These are phyloP conservation scores for Oryzias sinensis DNA, from an alignment of 2,797 vertebrate genomes.

Conservation along the genomic window DNA sequence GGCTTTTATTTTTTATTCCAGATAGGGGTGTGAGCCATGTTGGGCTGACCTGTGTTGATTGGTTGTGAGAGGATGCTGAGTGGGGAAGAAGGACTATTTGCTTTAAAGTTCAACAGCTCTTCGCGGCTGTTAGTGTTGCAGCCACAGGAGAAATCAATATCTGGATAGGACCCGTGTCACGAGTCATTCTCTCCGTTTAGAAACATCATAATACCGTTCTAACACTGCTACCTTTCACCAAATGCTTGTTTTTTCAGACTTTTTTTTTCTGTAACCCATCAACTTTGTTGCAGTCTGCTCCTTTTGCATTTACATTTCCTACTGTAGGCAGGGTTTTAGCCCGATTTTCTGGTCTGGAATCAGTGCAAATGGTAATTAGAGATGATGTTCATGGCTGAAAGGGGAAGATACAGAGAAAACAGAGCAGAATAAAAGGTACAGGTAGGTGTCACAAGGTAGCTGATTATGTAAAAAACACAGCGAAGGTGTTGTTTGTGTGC, in stretches of 20 bases:
- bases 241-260: slow-evolving; percentile 53
- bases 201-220: slow-evolving; percentile 77
- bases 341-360: slow-evolving; percentile 55
- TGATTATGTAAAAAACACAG: slow-evolving; percentile 74
- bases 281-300: slow-evolving; percentile 60
- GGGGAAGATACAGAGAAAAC: slow-evolving; percentile 72
- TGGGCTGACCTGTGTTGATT: slow-evolving; percentile 67
- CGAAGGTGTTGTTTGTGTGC: slow-evolving; percentile 54
- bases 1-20: slow-evolving; percentile 56
- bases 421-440: slow-evolving; percentile 73
- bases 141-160: slow-evolving; percentile 72
- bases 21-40: slow-evolving; percentile 70
- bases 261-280: slow-evolving; percentile 39
- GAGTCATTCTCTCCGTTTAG: slow-evolving; percentile 78
- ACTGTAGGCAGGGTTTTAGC: slow-evolving; percentile 67
- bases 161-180: slow-evolving; percentile 75
- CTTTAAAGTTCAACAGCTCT: slow-evolving; percentile 81
- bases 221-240: slow-evolving; percentile 64
- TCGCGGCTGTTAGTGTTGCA: slow-evolving; percentile 73
- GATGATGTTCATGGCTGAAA: slow-evolving; percentile 75
- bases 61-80: slow-evolving; percentile 67
- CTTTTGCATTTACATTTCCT: slow-evolving; percentile 58
- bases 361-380: slow-evolving; percentile 77
- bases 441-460: slow-evolving; percentile 77
- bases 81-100: slow-evolving; percentile 79